Evolutionary conservation across 1,140 invertebrate species (phyloP).

Genomic region (Cotesia vestalis): DNA sequence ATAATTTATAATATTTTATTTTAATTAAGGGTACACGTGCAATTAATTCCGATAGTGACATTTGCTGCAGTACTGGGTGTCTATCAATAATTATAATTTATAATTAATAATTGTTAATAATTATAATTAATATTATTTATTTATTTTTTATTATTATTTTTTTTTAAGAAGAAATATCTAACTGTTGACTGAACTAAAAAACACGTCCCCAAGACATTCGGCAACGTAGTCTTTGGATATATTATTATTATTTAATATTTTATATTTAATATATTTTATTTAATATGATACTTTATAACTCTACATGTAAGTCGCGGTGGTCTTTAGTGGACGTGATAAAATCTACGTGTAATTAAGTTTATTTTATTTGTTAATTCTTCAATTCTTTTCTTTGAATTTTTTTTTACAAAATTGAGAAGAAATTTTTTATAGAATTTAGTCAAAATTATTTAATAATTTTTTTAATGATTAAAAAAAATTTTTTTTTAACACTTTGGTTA

Average conservation of each 20-base stretch:
- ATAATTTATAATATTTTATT: neutral
- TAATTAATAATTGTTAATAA: no score
- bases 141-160: neutral
- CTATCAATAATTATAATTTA: no score
- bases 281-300: constrained; percentile 31
- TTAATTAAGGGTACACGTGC: constrained; percentile 1
- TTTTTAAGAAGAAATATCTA: no score
- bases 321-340: constrained; percentile 5
- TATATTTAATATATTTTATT: no score
- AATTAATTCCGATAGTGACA: constrained; percentile 17
- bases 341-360: neutral
- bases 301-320: constrained; percentile 30
- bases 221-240: constrained; percentile 44
- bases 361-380: no score
- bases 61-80: constrained; percentile 12
- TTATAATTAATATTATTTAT: no score
- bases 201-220: constrained; percentile 34
- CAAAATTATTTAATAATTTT: no score
- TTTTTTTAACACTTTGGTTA: neutral
- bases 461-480: no score
- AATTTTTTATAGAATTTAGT: no score
- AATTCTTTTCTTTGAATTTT: no score
- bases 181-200: neutral
- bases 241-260: constrained; percentile 26
- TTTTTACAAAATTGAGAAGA: no score